Base-by-base conservation (phyloP, 2,113 vertebrate genomes). In the Notarius quadriscutis region DNA sequence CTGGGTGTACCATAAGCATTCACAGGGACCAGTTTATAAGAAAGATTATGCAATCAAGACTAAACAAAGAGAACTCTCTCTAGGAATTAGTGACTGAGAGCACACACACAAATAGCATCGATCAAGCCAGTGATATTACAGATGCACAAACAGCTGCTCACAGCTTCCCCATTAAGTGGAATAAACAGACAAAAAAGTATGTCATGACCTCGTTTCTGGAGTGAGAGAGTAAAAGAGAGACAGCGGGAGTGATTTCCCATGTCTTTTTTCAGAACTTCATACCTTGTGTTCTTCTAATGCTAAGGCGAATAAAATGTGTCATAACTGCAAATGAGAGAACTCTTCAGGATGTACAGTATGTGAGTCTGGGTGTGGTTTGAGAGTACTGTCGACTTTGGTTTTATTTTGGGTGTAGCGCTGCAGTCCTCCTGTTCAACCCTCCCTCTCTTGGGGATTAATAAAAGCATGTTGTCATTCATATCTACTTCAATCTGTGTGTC, bases 401-500 rank as follows among this genome's bases (percentile, higher is more conserved):
- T 20, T 48, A n/a, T n/a, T 78, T n/a, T 20, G 69, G 82, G 82
- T 85, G 50, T 14, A 75, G n/a, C 58, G 30, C 27, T 57, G 72
- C 86, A 81, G 79, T 83, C 67, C 62, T 34, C 20, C 75, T 41
- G 27, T 81, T 30, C 75, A 57, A 7, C 27, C 50, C 55, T 20
- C 58, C 41, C 74, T 67, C 51, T 58, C 63, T 58, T 51, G 69
- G 63, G 27, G 85, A 84, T 81, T 84, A 77, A 83, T 81, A 22
- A 84, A 72, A 86, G 41, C 77, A 83, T 87, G 80, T 79, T 83
- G 82, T 41, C 41, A 41, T 41, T 85, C 83, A 85, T 88, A 83
- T 81, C 72, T 87, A 57, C 85, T 87, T 85, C 78, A 78, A 78
- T 89, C 60, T 88, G 81, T 83, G 84, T 84, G 83, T 81, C 41